These are phyloP conservation scores for Xanthia icteritia DNA, from an alignment of 2,888 invertebrate species.

Conservation along the genomic window DNA sequence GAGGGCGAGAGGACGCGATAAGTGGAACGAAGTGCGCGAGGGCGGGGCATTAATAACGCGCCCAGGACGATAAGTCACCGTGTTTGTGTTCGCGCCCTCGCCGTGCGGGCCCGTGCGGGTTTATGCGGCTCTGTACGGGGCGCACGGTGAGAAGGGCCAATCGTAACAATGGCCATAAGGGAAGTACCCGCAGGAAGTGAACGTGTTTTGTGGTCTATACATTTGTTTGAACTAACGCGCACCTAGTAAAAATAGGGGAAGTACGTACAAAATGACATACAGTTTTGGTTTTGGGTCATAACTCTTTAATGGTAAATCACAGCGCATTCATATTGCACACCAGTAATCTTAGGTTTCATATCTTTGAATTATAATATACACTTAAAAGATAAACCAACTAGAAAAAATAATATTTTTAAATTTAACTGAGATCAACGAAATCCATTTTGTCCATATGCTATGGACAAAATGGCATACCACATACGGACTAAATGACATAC, in stretches of 20 bases:
- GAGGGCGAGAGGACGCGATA: constrained; percentile 33
- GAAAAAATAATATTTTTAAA: no score
- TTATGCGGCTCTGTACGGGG: neutral
- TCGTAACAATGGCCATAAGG: neutral
- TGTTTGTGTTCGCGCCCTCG: constrained; percentile 41
- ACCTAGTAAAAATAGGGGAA: neutral
- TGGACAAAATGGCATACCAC: no score
- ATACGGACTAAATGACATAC: no score
- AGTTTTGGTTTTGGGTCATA: no score
- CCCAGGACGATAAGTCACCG: constrained; percentile 49
- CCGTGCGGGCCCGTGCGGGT: neutral
- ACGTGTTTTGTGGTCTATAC: neutral
- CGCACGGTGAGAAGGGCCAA: neutral
- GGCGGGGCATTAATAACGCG: constrained; percentile 44
- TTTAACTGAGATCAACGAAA: no score
- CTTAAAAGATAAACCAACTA: no score
- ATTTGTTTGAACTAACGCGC: neutral
- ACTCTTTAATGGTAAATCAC: no score
- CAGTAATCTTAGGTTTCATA: no score
- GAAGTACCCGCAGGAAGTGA: neutral
- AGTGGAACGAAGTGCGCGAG: constrained; percentile 54
- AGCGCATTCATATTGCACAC: no score
- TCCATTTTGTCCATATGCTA: no score
- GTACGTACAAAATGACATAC: no score
- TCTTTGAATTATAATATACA: no score